Evolutionary conservation across 2,113 vertebrate species (phyloP).

Genomic region (Noctilio leporinus): DNA sequence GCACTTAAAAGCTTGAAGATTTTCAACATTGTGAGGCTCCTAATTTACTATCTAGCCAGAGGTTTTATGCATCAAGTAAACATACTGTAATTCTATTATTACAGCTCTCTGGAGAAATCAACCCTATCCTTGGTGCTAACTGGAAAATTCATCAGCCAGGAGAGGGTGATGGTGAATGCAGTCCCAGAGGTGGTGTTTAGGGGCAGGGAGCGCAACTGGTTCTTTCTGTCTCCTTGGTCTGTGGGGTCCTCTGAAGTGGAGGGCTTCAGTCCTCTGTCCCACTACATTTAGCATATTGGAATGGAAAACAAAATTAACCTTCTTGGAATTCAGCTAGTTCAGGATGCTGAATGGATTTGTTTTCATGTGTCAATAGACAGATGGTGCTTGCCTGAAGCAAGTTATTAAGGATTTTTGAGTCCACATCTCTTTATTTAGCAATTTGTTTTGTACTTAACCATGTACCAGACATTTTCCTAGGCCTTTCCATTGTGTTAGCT

Average conservation of each 20-base stretch:
- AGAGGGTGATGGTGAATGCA: background rate
- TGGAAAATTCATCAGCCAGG: conserved; percentile 6
- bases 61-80: conserved; percentile 21
- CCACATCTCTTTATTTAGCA: background rate
- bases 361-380: background rate
- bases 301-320: background rate
- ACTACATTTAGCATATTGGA: background rate
- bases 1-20: background rate
- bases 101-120: conserved; percentile 40
- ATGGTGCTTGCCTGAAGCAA: background rate
- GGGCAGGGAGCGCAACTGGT: background rate
- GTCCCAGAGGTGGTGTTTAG: background rate
- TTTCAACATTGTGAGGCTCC: background rate
- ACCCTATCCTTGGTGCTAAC: background rate
- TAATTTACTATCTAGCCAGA: background rate
- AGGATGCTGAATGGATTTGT: background rate
- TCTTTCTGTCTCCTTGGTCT: background rate
- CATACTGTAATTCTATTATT: background rate
- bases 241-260: background rate
- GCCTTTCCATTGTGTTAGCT: background rate
- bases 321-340: background rate
- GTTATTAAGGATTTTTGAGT: background rate
- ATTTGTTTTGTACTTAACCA: conserved; percentile 1
- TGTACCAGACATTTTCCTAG: background rate
- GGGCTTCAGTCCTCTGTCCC: background rate